Evolutionary conservation across 1,140 invertebrate species (phyloP), one percentile per base, ranked within the genome.

Genomic region (Drosophila obscura): DNA sequence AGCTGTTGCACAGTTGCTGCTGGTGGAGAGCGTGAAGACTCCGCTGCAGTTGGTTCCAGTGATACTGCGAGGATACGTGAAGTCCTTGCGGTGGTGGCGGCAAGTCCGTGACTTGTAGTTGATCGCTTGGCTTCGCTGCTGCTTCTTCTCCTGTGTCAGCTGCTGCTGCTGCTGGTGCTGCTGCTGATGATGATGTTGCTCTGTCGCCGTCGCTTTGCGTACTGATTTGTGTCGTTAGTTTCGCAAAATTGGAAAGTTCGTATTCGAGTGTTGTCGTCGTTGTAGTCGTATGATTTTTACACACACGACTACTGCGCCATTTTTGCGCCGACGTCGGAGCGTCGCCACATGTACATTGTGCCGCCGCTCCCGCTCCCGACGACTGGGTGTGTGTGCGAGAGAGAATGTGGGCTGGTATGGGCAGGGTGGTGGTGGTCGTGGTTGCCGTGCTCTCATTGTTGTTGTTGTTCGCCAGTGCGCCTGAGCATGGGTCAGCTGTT

Each of bases 191-290:
- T 59, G 75, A 35, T 77, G 72, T 72, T 63, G 72, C 61, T 57
- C 60, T 55, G 69, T 76, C 89, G 61, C 79, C 77, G 77, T 69
- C 55, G 66, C 75, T 81, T 81, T 77, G 76, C 58, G 90, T 90
- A 84, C 82, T 91, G 87, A 91, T 90, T 91, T 89, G 61, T 80
- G 83, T 88, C 76, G 77, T 90, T 69, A 90, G 80, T 87, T 90
- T 91, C 84, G 90, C 90, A 64, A 90, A 90, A 78, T 91, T 90
- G 69, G 84, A 87, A 80, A 91, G 73, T 78, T 91, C 90, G 81
- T 91, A 90, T 87, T 90, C 87, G 76, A 91, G 76, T 62, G 89
- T 90, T 67, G 87, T 90, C 84, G 80, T 90, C 68, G 89, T 80
- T 83, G 89, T 80, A 75, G 80, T 91, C 88, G 89, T 89, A 83